Evolutionary conservation across 2,888 invertebrate species (phyloP), one percentile per base, ranked within the genome.

Genomic region (Orthonychiurus folsomi): DNA sequence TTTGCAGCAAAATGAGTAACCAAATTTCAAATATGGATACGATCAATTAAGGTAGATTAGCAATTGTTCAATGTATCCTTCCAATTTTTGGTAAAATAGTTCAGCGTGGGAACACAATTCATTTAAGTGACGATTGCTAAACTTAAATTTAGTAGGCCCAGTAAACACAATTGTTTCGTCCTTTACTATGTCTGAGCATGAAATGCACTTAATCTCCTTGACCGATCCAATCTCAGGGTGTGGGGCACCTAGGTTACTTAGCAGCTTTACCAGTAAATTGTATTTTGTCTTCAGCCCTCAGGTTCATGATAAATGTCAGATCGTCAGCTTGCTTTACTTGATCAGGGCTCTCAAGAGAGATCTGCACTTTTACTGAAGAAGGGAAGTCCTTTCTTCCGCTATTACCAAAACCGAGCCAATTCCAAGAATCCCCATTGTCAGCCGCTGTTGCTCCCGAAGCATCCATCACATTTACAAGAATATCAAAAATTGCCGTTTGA

Each of bases 221-320:
- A 57, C 37, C n/a, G 26, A 3, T 20, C 63, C 61, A 54, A 72
- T 67, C 59, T 66, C 64, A 3, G 72, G 72, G 55, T 62, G 66
- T 21, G 69, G 25, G 12, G 66, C 63, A 18, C 72, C 72, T 48
- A 55, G 56, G 20, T 65, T 63, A 28, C 60, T 55, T n/a, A 54
- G 55, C 5, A 72, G 56, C 3, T 53, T 58, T 21, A n/a, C 72
- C 72, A 57, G 65, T 56, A 63, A 72, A 68, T 48, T 67, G 66
- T 53, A 72, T 65, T 63, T 26, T 66, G 50, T 72, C 72, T n/a
- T 70, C 70, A 2, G 59, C 50, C 56, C 64, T 52, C 18, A 70
- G 65, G 28, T 61, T 67, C 1, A 69, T 64, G 23, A 72, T 26
- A n/a, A 64, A 64, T 56, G 67, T 62, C 1, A 69, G 56, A 15